These are phyloP conservation scores for Lophura nycthemera DNA, from an alignment of 2,113 vertebrate genomes.

Conservation along the genomic window DNA sequence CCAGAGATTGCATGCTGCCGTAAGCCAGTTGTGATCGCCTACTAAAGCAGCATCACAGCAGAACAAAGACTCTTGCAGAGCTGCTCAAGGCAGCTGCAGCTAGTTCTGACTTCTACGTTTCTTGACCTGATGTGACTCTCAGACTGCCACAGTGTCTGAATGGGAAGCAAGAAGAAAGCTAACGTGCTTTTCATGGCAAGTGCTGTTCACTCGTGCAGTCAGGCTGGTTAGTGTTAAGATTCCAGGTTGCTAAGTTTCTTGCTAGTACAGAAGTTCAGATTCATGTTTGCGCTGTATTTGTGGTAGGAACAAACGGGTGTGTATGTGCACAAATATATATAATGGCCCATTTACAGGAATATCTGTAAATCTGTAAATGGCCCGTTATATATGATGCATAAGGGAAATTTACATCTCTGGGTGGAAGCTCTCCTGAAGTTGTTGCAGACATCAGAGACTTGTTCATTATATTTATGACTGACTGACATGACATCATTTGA, in stretches of 20 bases:
- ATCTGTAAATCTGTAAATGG: background rate
- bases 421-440: background rate
- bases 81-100: conserved; percentile 67
- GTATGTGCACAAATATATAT: background rate
- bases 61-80: conserved; percentile 54
- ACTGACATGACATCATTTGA: background rate
- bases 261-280: conserved; percentile 36
- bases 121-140: conserved; percentile 66
- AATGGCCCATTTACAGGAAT: background rate
- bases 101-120: conserved; percentile 43
- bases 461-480: background rate
- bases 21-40: conserved; percentile 62
- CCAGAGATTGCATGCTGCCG: conserved; percentile 50
- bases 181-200: conserved; percentile 13
- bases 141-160: background rate
- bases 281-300: background rate
- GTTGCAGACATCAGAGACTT: background rate
- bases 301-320: conserved; percentile 3
- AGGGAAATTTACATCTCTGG: background rate
- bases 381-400: background rate
- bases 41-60: conserved; percentile 66
- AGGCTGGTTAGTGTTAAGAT: conserved; percentile 37
- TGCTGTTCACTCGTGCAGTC: conserved; percentile 60
- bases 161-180: background rate
- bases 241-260: conserved; percentile 46